Evolutionary conservation across 1,140 invertebrate species (phyloP).

Genomic region (Tetragnatha versicolor): DNA sequence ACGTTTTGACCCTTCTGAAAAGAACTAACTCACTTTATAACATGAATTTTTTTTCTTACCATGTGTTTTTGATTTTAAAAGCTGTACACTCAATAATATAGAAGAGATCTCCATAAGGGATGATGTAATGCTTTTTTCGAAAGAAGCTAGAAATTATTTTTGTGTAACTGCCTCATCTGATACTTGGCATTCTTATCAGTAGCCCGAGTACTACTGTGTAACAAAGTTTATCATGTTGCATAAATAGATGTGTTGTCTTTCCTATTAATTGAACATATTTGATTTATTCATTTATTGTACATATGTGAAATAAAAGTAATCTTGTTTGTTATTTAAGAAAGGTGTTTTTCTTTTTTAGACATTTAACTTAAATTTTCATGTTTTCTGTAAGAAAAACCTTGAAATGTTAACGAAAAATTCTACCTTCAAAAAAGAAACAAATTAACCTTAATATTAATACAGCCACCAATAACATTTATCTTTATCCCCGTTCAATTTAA

Average conservation of each 20-base stretch:
- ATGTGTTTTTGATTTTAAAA: neutral
- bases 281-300: constrained; percentile 44
- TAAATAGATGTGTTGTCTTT: constrained; percentile 55
- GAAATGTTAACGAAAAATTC: no score
- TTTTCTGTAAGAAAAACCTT: no score
- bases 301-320: constrained; percentile 56
- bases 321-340: constrained; percentile 55
- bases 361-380: no score
- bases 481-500: no score
- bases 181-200: constrained; percentile 43
- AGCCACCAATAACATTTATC: no score
- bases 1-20: neutral
- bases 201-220: constrained; percentile 42
- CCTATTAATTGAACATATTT: constrained; percentile 48
- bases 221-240: constrained; percentile 53
- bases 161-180: constrained; percentile 45
- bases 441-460: no score
- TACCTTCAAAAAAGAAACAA: no score
- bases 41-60: no score
- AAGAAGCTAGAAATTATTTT: constrained; percentile 56
- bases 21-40: neutral
- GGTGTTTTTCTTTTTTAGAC: neutral
- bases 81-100: constrained; percentile 30
- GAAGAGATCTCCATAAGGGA: constrained; percentile 28
- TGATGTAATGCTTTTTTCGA: constrained; percentile 25